Evolutionary conservation across 2,797 vertebrate genomes (phyloP), one percentile per base, ranked within the genome.

Genomic region (Myotis myotis): DNA sequence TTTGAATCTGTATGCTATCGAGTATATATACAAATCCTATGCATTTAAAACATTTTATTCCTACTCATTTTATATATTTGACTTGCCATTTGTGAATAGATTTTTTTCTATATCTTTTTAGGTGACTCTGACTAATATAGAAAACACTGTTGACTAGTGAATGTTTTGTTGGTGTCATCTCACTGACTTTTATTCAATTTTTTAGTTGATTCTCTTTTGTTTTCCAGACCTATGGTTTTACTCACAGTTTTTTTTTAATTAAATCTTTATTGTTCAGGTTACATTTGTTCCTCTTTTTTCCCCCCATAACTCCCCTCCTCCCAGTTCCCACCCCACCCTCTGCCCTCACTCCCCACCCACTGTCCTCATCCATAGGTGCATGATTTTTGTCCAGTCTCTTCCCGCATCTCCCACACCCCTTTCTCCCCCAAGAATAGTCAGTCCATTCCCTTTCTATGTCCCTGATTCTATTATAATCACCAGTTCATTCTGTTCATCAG

Each of bases 41-140:
- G 57, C 66, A 47, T 51, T 53, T 86, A 55, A 15, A 87, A 36
- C 44, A 71, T 75, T 84, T 64, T 85, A 60, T 78, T 85, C 33
- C 41, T 91, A 55, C 12, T 72, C 38, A 41, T 47, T 62, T 89
- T 92, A 1, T 47, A 8, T 88, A 30, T 76, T 87, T 70, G n/a
- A 17, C 49, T 82, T 94, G 16, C 53, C 20, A 10, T n/a, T 84
- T 87, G 17, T 80, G 30, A 89, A 41, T 92, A 84, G 5, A 81
- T 93, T 76, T 90, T 36, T 64, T 19, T 36, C 28, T 62, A 2
- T 72, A 23, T 66, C n/a, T 47, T 81, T 92, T 79, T 78, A 53
- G 13, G 6, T 89, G 72, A 28, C 30, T 96, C 83, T 89, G 85
- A 51, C 60, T 89, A 33, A 89, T 68, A 86, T 3, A 85, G 79